Evolutionary conservation across 1,140 invertebrate species (phyloP).

Genomic region (Apocrypta bakeri): DNA sequence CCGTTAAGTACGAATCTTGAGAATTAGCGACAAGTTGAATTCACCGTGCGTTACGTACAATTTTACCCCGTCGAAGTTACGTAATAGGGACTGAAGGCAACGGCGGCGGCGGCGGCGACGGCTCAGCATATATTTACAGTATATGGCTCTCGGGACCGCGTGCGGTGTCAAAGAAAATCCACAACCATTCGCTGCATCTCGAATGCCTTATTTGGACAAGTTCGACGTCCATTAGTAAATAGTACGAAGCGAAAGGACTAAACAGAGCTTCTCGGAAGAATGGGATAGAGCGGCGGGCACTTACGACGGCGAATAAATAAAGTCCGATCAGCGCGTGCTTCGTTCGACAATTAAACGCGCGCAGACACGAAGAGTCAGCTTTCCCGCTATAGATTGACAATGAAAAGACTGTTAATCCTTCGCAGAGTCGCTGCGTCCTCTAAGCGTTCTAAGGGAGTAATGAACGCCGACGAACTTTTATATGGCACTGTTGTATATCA

Average conservation of each 20-base stretch:
- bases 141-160: too few relatives aligned
- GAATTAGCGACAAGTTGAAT: too few relatives aligned
- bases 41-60: too few relatives aligned
- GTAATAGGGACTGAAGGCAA: too few relatives aligned
- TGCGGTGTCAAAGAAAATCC: not conserved
- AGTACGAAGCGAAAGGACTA: not conserved
- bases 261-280: not conserved
- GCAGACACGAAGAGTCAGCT: not conserved
- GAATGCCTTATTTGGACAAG: conserved; percentile 11
- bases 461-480: not conserved
- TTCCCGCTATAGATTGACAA: conserved; percentile 48
- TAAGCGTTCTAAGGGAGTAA: not conserved
- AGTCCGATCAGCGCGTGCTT: not conserved
- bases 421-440: not conserved
- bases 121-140: not conserved
- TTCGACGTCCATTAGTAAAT: not conserved
- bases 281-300: not conserved
- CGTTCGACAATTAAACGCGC: conserved; percentile 17
- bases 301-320: conserved; percentile 21
- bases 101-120: too few relatives aligned
- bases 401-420: conserved; percentile 49
- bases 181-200: not conserved
- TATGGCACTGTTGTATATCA: too few relatives aligned
- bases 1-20: too few relatives aligned
- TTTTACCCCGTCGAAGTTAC: too few relatives aligned